phyloP scores from a whole-genome alignment of 1,140 invertebrate genomes.

The Panagrolaimus sp. region DNA sequence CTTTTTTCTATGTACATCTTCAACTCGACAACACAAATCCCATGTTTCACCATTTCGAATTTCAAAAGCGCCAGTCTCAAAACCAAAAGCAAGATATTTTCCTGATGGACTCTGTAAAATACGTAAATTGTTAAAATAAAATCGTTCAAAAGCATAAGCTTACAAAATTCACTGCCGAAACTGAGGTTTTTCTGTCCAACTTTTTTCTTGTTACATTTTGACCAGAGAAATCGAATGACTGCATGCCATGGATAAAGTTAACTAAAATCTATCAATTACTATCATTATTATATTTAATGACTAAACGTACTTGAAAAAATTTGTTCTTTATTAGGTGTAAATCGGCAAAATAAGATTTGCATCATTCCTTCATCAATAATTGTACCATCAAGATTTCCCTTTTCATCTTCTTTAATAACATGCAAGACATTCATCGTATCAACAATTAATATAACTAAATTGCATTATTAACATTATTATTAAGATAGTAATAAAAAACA shows the following conservation, averaged over 20 bases:
- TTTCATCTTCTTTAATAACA: neutral
- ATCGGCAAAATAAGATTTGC: neutral
- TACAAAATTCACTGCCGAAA: neutral
- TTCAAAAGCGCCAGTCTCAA: neutral
- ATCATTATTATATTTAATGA: neutral
- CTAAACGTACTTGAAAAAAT: too few relatives aligned
- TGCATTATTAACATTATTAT: neutral
- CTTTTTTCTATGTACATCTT: neutral
- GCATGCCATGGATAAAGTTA: neutral
- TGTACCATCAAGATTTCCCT: neutral
- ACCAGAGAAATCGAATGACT: neutral
- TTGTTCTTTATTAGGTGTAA: too few relatives aligned
- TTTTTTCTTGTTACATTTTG: neutral
- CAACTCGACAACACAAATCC: neutral
- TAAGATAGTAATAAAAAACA: neutral
- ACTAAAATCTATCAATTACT: neutral
- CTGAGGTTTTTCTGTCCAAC: neutral
- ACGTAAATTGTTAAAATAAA: neutral
- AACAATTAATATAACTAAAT: neutral
- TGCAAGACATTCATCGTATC: constrained; percentile 8
- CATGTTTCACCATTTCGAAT: neutral
- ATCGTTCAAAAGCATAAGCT: neutral
- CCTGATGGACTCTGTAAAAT: constrained; percentile 1
- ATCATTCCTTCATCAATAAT: constrained; percentile 2
- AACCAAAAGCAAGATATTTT: neutral